A percentile compares a stretch with the other conserved stretches of the same genome.
Evolutionary conservation across 1,140 invertebrate species (phyloP).

Genomic region (Dinoponera quadriceps): DNA sequence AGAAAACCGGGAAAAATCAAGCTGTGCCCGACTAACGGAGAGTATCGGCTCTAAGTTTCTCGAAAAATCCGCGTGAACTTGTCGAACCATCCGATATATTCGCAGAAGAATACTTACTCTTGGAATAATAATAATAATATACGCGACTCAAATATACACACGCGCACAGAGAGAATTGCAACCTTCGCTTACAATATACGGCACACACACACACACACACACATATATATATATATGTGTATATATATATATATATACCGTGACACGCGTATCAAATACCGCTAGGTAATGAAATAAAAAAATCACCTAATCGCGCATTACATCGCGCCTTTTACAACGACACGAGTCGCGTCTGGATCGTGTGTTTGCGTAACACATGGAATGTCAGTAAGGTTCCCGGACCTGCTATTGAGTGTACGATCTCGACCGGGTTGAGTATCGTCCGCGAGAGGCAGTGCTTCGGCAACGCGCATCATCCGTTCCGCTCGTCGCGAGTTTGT

Average conservation of each 20-base stretch:
- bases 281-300: constrained; percentile 64
- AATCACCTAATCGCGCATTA: constrained; percentile 57
- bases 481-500: constrained; percentile 4
- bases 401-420: constrained; percentile 60
- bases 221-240: constrained; percentile 43
- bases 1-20: no score
- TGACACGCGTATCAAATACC: constrained; percentile 47
- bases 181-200: constrained; percentile 19
- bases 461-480: constrained; percentile 65
- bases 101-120: constrained; percentile 9
- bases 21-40: no score
- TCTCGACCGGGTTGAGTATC: constrained; percentile 54
- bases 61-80: no score
- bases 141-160: constrained; percentile 27
- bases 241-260: constrained; percentile 32
- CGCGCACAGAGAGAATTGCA: constrained; percentile 17
- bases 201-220: constrained; percentile 39
- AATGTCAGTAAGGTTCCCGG: constrained; percentile 68
- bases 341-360: constrained; percentile 45
- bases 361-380: constrained; percentile 40
- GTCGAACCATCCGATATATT: no score
- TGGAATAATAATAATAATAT: constrained; percentile 18
- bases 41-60: no score
- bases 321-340: constrained; percentile 17
- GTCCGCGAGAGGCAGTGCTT: constrained; percentile 72